Evolutionary conservation across 2,797 vertebrate genomes (phyloP).

Genomic region (Notolabrus celidotus): DNA sequence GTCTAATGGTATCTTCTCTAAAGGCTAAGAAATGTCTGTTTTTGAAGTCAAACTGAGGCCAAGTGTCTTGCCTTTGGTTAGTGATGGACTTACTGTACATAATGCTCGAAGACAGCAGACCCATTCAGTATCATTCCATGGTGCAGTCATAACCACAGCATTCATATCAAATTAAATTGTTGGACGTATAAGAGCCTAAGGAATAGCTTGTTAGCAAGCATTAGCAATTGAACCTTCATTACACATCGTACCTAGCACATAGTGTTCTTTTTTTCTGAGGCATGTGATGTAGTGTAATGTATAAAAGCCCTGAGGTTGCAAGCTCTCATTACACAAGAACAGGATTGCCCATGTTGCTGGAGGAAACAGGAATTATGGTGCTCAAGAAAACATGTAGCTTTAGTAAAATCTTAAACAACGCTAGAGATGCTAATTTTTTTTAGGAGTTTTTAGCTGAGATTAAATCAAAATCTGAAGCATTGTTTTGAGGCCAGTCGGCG

Average conservation of each 20-base stretch:
- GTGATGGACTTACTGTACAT: constrained; percentile 44
- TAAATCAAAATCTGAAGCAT: too few species aligned
- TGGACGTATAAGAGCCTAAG: too few species aligned
- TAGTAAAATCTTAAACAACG: too few species aligned
- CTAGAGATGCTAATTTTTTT: too few species aligned
- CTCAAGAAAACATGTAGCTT: too few species aligned
- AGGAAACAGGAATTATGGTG: too few species aligned
- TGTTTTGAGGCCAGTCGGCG: too few species aligned
- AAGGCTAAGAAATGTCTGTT: constrained; percentile 41
- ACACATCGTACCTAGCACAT: too few species aligned
- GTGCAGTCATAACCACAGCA: background rate
- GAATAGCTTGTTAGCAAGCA: background rate
- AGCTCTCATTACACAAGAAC: too few species aligned
- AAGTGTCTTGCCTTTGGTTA: constrained; percentile 59
- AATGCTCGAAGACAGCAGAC: constrained; percentile 4
- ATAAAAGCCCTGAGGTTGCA: background rate
- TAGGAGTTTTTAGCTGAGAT: too few species aligned
- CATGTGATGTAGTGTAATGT: background rate
- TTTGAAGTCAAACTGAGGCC: constrained; percentile 62
- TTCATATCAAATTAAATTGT: background rate
- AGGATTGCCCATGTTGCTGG: too few species aligned
- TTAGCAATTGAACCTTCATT: background rate
- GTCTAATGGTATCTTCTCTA: constrained; percentile 34
- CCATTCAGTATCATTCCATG: too few species aligned
- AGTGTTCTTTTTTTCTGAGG: background rate